These are phyloP conservation scores for Graptemys geographica DNA, from an alignment of 2,797 vertebrate genomes.

Conservation along the genomic window DNA sequence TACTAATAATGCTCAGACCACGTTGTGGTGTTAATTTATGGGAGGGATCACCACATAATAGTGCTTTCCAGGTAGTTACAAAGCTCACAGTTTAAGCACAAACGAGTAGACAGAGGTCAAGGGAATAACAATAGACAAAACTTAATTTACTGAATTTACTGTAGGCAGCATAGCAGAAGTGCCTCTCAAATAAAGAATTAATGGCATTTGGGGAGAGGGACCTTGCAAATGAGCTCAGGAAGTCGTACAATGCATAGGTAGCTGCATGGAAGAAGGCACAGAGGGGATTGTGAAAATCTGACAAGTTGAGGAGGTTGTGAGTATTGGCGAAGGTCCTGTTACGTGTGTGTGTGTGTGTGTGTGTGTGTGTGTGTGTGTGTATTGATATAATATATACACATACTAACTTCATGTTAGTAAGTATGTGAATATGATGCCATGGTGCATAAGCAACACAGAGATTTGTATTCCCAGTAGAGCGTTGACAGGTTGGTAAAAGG, in stretches of 20 bases:
- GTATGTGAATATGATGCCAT: accelerated
- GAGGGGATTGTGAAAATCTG: not conserved
- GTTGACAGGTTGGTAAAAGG: not conserved
- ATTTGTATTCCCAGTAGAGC: not conserved
- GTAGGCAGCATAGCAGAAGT: not conserved
- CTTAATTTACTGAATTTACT: not conserved
- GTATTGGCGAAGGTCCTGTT: not conserved
- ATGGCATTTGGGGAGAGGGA: not conserved
- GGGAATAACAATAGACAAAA: not conserved
- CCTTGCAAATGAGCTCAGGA: not conserved
- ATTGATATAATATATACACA: not conserved
- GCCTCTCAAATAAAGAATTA: not conserved
- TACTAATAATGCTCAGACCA: not conserved
- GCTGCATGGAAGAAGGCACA: not conserved
- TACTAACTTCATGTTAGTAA: not conserved
- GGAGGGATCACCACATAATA: not conserved
- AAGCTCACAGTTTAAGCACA: not conserved
- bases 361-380: no score
- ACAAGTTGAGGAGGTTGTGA: not conserved
- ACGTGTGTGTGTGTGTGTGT: no score
- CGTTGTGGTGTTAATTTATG: not conserved
- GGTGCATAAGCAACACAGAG: not conserved
- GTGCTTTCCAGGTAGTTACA: not conserved
- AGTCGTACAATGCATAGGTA: not conserved
- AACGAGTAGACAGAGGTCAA: not conserved